Percentiles rank a stretch among this genome's conserved stretches.
phyloP scores from a whole-genome alignment of 2,113 vertebrate genomes.

The Pomatorhinus ruficollis region DNA sequence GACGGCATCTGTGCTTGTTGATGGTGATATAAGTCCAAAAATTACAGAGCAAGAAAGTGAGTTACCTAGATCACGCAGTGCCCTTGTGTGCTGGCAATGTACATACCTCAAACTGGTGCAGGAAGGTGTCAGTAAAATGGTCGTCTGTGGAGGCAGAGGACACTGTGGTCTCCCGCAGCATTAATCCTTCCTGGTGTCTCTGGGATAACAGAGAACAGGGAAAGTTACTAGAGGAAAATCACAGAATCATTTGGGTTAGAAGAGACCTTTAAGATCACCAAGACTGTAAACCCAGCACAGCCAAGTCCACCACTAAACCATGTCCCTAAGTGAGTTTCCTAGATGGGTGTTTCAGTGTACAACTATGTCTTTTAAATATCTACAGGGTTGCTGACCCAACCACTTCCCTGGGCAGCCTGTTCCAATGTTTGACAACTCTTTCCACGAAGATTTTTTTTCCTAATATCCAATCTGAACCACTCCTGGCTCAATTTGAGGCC shows the following conservation, averaged over 20 bases:
- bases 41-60: neutral
- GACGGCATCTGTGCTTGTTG: neutral
- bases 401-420: neutral
- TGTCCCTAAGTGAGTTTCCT: neutral
- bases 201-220: neutral
- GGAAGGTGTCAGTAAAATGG: neutral
- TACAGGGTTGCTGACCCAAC: neutral
- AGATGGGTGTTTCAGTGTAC: neutral
- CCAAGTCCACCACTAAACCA: neutral
- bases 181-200: neutral
- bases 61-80: neutral
- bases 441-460: neutral
- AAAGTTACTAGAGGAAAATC: neutral
- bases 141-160: neutral
- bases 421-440: neutral
- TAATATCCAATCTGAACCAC: neutral
- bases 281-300: fast-evolving
- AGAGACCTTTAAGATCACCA: neutral
- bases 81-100: neutral
- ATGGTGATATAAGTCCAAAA: neutral
- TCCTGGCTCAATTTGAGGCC: neutral
- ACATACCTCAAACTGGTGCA: neutral
- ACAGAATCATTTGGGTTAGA: neutral
- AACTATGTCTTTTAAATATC: neutral
- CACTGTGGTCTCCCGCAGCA: neutral